Conservation (phyloP, 2,113 vertebrate species). For the Gavialis gangeticus region DNA sequence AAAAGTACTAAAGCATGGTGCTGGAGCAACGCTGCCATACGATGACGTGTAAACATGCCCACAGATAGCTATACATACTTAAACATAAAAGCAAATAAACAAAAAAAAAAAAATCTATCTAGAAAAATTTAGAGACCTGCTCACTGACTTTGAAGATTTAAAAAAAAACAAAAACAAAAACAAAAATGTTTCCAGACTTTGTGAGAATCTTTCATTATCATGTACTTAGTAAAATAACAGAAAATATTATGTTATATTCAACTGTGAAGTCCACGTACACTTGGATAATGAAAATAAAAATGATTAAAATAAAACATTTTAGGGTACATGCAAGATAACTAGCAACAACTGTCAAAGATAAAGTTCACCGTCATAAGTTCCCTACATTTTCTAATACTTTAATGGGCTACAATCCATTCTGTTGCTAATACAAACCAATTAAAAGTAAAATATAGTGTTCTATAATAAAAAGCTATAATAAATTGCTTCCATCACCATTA, state of each 20-base stretch:
- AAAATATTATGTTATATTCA: not conserved
- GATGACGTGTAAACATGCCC: no score
- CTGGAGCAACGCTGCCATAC: no score
- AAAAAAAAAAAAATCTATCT: not conserved
- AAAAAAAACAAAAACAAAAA: not conserved
- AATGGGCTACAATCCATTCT: slow-evolving; percentile 36
- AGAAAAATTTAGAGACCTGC: not conserved
- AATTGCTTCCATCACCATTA: slow-evolving; percentile 35
- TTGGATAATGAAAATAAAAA: slow-evolving; percentile 11
- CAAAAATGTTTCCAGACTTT: not conserved
- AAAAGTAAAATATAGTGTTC: not conserved
- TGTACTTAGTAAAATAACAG: not conserved
- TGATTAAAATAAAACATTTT: not conserved
- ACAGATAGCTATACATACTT: not conserved
- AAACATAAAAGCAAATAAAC: not conserved
- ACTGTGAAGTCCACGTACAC: not conserved
- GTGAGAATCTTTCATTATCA: not conserved
- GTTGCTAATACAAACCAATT: not conserved
- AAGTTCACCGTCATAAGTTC: not conserved
- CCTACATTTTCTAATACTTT: slow-evolving; percentile 8
- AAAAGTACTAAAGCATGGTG: no score
- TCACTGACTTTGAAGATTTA: not conserved
- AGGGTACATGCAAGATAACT: not conserved
- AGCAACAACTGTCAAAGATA: not conserved
- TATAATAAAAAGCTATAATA: slow-evolving; percentile 3